Percentiles rank a stretch among this genome's conserved stretches.
Evolutionary conservation across 64 coral and sea anemone genomes (phyloP).

Genomic region (Porites australiensis): DNA sequence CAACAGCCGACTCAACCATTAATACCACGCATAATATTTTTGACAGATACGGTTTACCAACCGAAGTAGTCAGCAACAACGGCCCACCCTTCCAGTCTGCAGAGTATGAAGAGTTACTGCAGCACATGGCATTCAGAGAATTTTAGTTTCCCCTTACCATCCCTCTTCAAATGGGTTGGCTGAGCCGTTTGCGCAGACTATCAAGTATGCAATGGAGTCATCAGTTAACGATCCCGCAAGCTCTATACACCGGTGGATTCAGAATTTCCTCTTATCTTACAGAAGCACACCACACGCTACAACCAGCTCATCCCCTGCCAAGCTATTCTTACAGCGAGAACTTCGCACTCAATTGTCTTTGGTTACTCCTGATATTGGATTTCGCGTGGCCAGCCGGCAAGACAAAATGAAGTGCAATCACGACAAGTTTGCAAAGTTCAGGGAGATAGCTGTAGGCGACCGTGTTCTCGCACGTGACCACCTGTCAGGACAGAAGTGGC

Average conservation of each 20-base stretch:
- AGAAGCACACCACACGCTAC: conserved; percentile 61
- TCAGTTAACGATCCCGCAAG: neutral
- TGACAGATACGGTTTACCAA: neutral
- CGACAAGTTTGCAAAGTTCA: conserved; percentile 41
- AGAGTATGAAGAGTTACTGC: neutral
- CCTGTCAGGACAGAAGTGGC: neutral
- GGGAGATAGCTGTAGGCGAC: conserved; percentile 41
- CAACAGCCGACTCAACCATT: neutral
- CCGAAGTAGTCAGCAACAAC: conserved; percentile 1
- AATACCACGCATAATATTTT: neutral
- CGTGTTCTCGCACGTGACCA: conserved; percentile 20
- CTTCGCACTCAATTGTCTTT: conserved; percentile 40
- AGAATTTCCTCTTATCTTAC: conserved; percentile 60
- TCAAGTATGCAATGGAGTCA: neutral
- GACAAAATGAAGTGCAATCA: conserved; percentile 67
- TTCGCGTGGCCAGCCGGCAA: conserved; percentile 38
- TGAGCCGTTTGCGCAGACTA: too few relatives aligned
- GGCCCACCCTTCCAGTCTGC: conserved; percentile 35
- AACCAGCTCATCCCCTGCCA: conserved; percentile 38
- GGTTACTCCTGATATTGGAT: neutral
- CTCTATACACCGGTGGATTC: neutral
- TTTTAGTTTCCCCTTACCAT: too few relatives aligned
- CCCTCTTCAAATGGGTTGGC: too few relatives aligned
- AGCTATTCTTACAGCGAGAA: conserved; percentile 66
- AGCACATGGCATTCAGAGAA: neutral